Evolutionary conservation across 1,140 invertebrate species (phyloP).

Genomic region (Caenorhabditis briggsae): DNA sequence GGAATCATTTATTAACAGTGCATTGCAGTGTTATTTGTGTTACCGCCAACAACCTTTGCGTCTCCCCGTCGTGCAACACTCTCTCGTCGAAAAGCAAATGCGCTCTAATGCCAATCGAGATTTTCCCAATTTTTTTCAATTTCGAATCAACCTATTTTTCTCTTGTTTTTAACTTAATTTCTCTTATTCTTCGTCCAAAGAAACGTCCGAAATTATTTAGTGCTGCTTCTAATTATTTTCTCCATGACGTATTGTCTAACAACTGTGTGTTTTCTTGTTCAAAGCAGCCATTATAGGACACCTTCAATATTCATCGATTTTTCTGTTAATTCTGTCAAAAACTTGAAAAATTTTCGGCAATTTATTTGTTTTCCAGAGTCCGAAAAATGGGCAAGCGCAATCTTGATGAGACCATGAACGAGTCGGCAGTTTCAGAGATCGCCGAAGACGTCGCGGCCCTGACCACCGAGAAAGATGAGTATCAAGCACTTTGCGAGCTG

Average conservation of each 20-base stretch:
- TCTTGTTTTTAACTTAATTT: not conserved
- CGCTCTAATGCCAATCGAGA: not conserved
- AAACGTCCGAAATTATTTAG: too few species aligned
- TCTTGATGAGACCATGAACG: constrained; percentile 59
- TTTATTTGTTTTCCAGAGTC: not conserved
- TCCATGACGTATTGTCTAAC: too few species aligned
- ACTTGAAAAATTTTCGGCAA: not conserved
- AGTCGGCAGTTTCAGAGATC: constrained; percentile 37
- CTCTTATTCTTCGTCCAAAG: too few species aligned
- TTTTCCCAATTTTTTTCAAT: not conserved
- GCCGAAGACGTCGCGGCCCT: constrained; percentile 31
- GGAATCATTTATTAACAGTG: too few species aligned
- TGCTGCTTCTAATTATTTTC: too few species aligned
- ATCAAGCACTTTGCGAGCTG: constrained; percentile 76
- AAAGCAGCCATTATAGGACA: too few species aligned
- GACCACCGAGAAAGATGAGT: constrained; percentile 67
- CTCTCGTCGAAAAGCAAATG: not conserved
- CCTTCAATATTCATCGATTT: not conserved
- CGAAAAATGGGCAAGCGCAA: constrained; percentile 58
- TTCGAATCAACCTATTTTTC: not conserved
- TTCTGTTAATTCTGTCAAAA: not conserved
- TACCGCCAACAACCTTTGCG: not conserved
- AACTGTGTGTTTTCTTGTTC: too few species aligned
- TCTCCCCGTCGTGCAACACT: not conserved
- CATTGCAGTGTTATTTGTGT: not conserved